Conservation (phyloP, 1,140 invertebrate genomes). For the Cydia pomonella region DNA sequence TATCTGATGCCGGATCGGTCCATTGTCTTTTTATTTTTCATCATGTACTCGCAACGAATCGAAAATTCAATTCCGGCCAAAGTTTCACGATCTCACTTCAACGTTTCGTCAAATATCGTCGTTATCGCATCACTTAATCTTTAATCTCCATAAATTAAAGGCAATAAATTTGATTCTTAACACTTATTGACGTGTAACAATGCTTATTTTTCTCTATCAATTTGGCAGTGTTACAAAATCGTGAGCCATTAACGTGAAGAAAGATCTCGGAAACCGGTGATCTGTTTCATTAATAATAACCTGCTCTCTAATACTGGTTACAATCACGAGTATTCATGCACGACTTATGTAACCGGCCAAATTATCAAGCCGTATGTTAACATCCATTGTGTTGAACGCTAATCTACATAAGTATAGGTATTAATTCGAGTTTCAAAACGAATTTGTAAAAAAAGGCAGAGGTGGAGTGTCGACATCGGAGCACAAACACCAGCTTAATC, state of each 20-base stretch:
- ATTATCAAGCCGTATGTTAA: constrained; percentile 74
- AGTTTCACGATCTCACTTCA: constrained; percentile 25
- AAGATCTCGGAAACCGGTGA: constrained; percentile 54
- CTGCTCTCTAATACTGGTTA: constrained; percentile 67
- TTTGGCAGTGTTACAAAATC: constrained; percentile 55
- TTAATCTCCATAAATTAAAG: constrained; percentile 60
- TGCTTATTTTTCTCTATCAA: constrained; percentile 61
- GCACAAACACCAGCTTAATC: constrained; percentile 57
- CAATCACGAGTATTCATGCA: constrained; percentile 69
- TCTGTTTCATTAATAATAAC: constrained; percentile 74
- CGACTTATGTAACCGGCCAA: constrained; percentile 73
- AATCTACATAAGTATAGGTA: constrained; percentile 79
- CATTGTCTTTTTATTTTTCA: constrained; percentile 71
- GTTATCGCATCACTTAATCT: constrained; percentile 46
- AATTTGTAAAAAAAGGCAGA: constrained; percentile 68
- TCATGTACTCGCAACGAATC: constrained; percentile 34
- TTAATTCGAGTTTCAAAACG: constrained; percentile 77
- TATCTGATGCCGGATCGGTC: constrained; percentile 62
- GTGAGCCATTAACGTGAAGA: constrained; percentile 51
- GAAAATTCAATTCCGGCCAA: constrained; percentile 23
- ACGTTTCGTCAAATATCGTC: constrained; percentile 35
- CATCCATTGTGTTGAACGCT: constrained; percentile 72
- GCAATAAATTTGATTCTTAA: constrained; percentile 63
- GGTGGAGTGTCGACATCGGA: constrained; percentile 62
- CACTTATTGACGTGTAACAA: constrained; percentile 58